A percentile compares a stretch with the other conserved stretches of the same genome.
Evolutionary conservation across 2,888 invertebrate genomes (phyloP).

Genomic region (Drosophila picticornis): DNA sequence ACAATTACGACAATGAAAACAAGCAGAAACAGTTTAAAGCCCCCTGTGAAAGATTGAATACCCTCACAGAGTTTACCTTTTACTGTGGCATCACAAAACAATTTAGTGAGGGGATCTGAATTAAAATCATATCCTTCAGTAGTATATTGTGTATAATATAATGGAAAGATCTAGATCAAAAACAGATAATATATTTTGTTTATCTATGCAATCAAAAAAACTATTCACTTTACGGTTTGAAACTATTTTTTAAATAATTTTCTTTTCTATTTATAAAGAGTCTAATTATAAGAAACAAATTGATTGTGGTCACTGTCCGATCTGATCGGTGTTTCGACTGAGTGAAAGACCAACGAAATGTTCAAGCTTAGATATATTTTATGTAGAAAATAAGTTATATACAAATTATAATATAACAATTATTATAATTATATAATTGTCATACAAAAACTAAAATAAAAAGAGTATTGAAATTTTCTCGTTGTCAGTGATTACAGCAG

Average conservation of each 20-base stretch:
- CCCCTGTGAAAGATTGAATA: slow-evolving; percentile 7
- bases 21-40: background rate
- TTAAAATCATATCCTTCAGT: background rate
- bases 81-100: background rate
- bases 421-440: background rate
- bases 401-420: background rate
- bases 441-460: background rate
- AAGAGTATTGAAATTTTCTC: slow-evolving; percentile 28
- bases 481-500: slow-evolving; percentile 42
- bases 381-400: background rate
- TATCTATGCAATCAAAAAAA: background rate
- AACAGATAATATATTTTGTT: background rate
- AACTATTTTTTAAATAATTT: background rate
- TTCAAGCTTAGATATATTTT: background rate
- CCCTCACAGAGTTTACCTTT: background rate
- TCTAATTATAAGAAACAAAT: background rate
- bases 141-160: background rate
- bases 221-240: background rate
- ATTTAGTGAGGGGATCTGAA: background rate
- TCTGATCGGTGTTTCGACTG: background rate
- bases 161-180: background rate
- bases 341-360: background rate
- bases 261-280: background rate
- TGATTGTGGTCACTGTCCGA: background rate
- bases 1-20: slow-evolving; percentile 65